A percentile compares a stretch with the other conserved stretches of the same genome.
phyloP scores from a whole-genome alignment of 1,140 invertebrate genomes.

The Camponotus floridanus region DNA sequence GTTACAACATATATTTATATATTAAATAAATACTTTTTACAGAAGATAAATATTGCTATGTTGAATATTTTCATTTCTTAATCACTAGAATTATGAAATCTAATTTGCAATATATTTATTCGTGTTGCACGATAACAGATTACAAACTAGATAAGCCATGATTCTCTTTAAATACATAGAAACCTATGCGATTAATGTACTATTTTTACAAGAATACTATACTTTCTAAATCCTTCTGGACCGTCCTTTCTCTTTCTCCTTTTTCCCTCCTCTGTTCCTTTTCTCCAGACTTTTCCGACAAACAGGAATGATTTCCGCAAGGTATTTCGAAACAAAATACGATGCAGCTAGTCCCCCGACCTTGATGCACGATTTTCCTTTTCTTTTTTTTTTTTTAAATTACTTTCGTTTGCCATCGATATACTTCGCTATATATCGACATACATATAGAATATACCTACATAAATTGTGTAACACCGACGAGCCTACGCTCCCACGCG shows the following conservation, averaged over 20 bases:
- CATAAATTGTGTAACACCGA: slow-evolving; percentile 71
- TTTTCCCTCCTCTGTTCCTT: background rate
- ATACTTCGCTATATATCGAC: slow-evolving; percentile 72
- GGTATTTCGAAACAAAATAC: slow-evolving; percentile 68
- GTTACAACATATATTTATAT: background rate
- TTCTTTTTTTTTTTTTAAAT: slow-evolving; percentile 48
- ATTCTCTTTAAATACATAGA: background rate
- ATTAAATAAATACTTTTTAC: slow-evolving; percentile 11
- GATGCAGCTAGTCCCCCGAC: slow-evolving; percentile 29
- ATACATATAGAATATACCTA: slow-evolving; percentile 75
- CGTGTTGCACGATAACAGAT: background rate
- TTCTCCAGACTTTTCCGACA: slow-evolving; percentile 11
- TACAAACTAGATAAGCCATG: background rate
- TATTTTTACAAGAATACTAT: background rate
- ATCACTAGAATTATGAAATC: background rate
- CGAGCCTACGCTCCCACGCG: slow-evolving; percentile 37
- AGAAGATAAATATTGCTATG: slow-evolving; percentile 14
- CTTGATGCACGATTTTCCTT: slow-evolving; percentile 18
- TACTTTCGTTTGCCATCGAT: slow-evolving; percentile 75
- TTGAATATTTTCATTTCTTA: background rate
- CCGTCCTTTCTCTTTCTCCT: background rate
- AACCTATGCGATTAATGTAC: background rate
- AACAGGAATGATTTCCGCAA: slow-evolving; percentile 74
- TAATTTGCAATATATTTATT: background rate
- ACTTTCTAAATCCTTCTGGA: background rate